Evolutionary conservation across 2,113 vertebrate genomes (phyloP), one percentile per base, ranked within the genome.

Genomic region (Herpetotheres cachinnans): DNA sequence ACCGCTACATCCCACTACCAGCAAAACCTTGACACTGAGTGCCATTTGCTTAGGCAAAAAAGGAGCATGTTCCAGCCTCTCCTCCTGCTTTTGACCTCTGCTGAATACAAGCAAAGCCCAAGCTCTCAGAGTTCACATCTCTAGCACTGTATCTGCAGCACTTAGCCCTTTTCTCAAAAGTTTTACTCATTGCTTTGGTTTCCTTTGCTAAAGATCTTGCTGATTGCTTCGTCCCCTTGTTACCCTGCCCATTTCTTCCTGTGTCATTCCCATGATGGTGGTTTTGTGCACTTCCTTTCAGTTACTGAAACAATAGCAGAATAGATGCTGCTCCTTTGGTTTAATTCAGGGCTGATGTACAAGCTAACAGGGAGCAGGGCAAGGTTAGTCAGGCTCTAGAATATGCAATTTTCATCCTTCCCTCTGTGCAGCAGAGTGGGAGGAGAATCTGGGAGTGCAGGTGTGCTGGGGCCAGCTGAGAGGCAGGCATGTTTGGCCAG

Each of bases 281-380:
- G 86, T 83, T 97, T 95, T 79, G 56, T 65, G 79, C 13, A 65
- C 63, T 96, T 95, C 83, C 77, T 91, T 94, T 92, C 62, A 69
- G 89, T 78, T 91, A 84, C 72, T 67, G 69, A 81, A 89, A 66
- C n/a, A 58, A 66, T 61, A 65, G 66, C 42, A 50, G 62, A 89
- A 65, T 9, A 91, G 73, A 65, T 89, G 50, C 58, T 8, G 16
- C 61, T 89, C 49, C 54, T 89, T 61, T 72, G 58, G 30, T 70
- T 90, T 73, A 72, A 56, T 18, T 74, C 27, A 71, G 62, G 73
- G 34, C 34, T 29, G 52, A 66, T 47, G 62, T 67, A 49, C 29
- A 85, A 61, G 70, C 15, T 42, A 58, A 93, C 14, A 74, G 17
- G 62, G 81, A 89, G 25, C 54, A 56, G 62, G 56, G 26, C 44